Evolutionary conservation across 2,797 vertebrate species (phyloP), one percentile per base, ranked within the genome.

Genomic region (Amphiprion clarkii): DNA sequence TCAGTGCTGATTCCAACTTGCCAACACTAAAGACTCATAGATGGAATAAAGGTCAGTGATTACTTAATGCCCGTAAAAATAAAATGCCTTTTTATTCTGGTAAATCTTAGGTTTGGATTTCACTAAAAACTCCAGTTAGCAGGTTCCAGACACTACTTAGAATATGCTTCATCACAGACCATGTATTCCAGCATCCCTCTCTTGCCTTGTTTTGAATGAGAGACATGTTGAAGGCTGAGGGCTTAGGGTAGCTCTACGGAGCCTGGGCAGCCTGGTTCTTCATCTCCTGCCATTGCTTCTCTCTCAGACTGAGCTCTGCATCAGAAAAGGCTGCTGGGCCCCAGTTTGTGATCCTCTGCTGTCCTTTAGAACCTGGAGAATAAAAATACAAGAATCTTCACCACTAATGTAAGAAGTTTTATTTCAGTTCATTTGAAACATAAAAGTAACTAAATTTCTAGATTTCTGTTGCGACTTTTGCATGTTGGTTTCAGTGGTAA

Each of bases 271-370:
- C 79, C 73, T 70, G 82, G 85, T 88, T 94, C 92, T 97, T 99
- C 79, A 89, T 96, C 56, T 95, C 96, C 86, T 98, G 97, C 98
- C 98, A 99, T 76, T 88, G 94, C 91, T 96, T 98, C 86, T 98
- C 86, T 82, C 97, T 95, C 81, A 96, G 92, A 70, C 90, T 95
- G 2, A 99, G 95, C 81, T 99, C 98, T 2, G 93, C 92, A 10
- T 97, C 94, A 39, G 97, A 97, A 84, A 99, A 98, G 0, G 98
- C 96, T 0, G 97, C 96, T 0, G 96, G 96, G 11, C 98, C 98
- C 98, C 98, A 99, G 92, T 99, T 97, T 46, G 97, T 99, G 90
- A 99, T 96, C 52, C 95, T 85, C 74, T 94, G 94, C 56, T 94
- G 95, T 21, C 94, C 96, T 89, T 97, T 98, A 14, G 96, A 94